phyloP scores from a whole-genome alignment of 2,113 vertebrate species.

The Alouatta palliata region DNA sequence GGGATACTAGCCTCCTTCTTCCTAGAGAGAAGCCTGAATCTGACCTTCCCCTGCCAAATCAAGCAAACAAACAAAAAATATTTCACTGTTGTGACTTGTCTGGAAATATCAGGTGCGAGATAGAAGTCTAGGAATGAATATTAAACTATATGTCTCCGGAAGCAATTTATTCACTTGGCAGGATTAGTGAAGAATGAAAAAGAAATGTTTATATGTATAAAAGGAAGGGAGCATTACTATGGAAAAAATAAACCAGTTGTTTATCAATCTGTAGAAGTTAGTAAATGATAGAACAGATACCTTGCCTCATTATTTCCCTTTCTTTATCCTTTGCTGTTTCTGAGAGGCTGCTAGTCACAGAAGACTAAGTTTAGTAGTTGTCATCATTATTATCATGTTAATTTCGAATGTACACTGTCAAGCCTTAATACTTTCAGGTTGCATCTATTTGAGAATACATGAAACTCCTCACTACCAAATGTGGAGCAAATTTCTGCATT shows the following conservation, averaged over 20 bases:
- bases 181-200: not conserved
- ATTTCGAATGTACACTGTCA: slow-evolving; percentile 12
- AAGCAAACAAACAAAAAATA: not conserved
- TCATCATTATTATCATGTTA: slow-evolving; percentile 7
- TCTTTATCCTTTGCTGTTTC: slow-evolving; percentile 6
- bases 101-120: not conserved
- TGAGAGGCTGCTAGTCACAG: not conserved
- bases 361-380: slow-evolving; percentile 14
- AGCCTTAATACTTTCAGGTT: slow-evolving; percentile 44
- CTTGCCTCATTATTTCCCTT: not conserved
- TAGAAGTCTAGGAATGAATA: not conserved
- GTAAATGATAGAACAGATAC: not conserved
- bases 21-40: not conserved
- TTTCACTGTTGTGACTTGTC: not conserved
- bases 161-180: not conserved
- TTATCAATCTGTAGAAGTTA: slow-evolving; percentile 23
- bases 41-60: not conserved
- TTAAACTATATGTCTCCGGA: not conserved
- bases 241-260: slow-evolving; percentile 39
- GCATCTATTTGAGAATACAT: not conserved
- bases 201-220: not conserved
- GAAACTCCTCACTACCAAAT: not conserved
- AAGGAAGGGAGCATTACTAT: not conserved
- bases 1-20: not conserved
- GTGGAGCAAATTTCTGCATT: slow-evolving; percentile 30